phyloP scores from a whole-genome alignment of 2,888 invertebrate species.

The Stenichneumon culpator region DNA sequence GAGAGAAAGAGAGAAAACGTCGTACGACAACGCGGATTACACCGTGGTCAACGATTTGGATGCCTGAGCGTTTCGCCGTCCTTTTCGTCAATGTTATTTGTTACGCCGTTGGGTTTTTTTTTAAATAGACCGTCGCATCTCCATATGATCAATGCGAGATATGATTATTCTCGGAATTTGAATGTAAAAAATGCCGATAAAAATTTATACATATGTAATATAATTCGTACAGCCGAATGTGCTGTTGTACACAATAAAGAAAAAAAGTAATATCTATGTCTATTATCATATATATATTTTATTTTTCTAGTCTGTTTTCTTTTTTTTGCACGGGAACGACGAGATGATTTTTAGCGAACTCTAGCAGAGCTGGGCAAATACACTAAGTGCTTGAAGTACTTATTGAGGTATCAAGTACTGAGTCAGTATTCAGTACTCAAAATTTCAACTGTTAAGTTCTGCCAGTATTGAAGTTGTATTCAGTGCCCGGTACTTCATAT shows the following conservation, averaged over 20 bases:
- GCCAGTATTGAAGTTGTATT: too few relatives aligned
- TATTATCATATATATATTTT: neutral
- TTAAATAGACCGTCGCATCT: conserved; percentile 37
- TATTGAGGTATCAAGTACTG: too few relatives aligned
- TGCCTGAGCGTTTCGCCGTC: conserved; percentile 45
- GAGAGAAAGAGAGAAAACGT: conserved; percentile 10
- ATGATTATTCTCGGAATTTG: conserved; percentile 71
- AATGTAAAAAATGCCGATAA: conserved; percentile 77
- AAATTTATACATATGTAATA: conserved; percentile 84
- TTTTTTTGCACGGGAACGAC: neutral
- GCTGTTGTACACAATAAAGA: conserved; percentile 81
- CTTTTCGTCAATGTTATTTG: conserved; percentile 70
- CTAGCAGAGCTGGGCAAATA: too few relatives aligned
- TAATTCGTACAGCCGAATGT: conserved; percentile 78
- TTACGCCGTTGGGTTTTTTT: conserved; percentile 54
- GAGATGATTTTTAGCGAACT: too few relatives aligned
- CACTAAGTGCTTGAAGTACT: too few relatives aligned
- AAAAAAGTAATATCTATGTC: conserved; percentile 41
- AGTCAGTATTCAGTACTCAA: too few relatives aligned
- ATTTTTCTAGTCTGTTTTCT: neutral
- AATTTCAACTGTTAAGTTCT: too few relatives aligned
- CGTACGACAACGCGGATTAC: neutral
- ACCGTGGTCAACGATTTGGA: conserved; percentile 11
- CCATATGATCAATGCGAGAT: conserved; percentile 72
- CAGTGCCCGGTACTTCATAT: too few relatives aligned